phyloP scores from a whole-genome alignment of 2,888 invertebrate genomes.

The Drosophila borealis region DNA sequence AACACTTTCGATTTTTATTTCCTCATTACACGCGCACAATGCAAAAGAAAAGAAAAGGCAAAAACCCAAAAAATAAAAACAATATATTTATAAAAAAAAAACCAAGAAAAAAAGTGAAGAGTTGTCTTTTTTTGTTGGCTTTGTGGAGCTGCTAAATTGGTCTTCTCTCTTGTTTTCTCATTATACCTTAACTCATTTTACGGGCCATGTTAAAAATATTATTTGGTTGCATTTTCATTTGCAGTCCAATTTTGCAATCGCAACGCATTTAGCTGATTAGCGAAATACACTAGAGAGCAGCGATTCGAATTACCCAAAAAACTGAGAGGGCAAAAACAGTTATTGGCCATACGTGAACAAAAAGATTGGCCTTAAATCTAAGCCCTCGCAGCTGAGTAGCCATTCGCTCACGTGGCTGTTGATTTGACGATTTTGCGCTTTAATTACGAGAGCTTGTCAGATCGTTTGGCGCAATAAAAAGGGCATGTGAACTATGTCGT shows the following conservation, averaged over 20 bases:
- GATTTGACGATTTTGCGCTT: conserved; percentile 65
- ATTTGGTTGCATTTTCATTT: conserved; percentile 39
- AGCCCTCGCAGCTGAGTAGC: conserved; percentile 18
- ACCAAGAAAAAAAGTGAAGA: conserved; percentile 45
- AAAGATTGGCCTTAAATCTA: conserved; percentile 11
- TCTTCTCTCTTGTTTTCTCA: conserved; percentile 52
- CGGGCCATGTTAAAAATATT: conserved; percentile 32
- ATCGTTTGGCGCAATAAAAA: conserved; percentile 19
- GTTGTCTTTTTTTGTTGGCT: conserved; percentile 42
- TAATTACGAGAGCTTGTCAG: conserved; percentile 53
- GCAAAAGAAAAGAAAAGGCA: conserved; percentile 35
- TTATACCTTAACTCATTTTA: conserved; percentile 42
- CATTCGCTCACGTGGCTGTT: conserved; percentile 49
- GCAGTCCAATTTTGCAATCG: conserved; percentile 48
- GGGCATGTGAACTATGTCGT: conserved; percentile 1
- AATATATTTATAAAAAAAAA: conserved; percentile 1
- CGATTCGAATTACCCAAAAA: conserved; percentile 16
- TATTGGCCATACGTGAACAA: background rate
- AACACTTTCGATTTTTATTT: conserved; percentile 76
- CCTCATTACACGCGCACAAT: conserved; percentile 57
- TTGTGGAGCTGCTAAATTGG: conserved; percentile 19
- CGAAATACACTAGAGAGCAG: conserved; percentile 21
- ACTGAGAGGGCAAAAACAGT: background rate
- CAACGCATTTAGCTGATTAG: conserved; percentile 40
- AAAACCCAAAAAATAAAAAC: conserved; percentile 25